Evolutionary conservation across 2,888 invertebrate species (phyloP), one percentile per base, ranked within the genome.

Genomic region (Hemistola chrysoprasaria): DNA sequence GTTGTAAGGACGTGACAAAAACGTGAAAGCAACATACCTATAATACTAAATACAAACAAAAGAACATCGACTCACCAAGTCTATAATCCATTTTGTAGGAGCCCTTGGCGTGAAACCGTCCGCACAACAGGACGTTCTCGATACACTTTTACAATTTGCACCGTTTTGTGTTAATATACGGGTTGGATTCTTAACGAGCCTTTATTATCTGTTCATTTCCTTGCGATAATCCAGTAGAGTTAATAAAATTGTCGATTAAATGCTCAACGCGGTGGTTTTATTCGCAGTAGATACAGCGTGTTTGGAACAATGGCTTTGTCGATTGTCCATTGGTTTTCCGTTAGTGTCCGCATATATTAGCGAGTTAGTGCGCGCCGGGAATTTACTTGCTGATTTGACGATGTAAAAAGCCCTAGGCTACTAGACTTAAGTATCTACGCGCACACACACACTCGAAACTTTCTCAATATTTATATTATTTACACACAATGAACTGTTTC

Each of bases 181-280:
- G 49, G 50, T 47, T 56, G 56, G 44, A 55, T 52, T 59, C 56
- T 53, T 59, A 53, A 54, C 39, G 33, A 63, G 54, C 47, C 42
- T 32, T 49, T 59, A 56, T 59, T 70, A 68, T 66, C 62, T 53
- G 39, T 40, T 36, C 53, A 55, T 70, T 74, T 78, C 75, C 74
- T 71, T 64, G 63, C 50, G 66, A 68, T 76, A 66, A 71, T 62
- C 53, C 54, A 46, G 60, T 50, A 56, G 63, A 62, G 65, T 65
- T 61, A 66, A 70, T 67, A 59, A 22, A 56, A 22, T 37, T 47
- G 47, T 23, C 31, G 40, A 42, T 39, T 36, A 44, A 36, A 37
- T 10, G 22, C 22, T 11, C 26, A 24, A 8, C 31, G 11, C 7
- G 8, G 8, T 8, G 2, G 29, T 47, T 32, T 33, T 32, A 36